These are phyloP conservation scores for Mormyrus lacerda DNA, from an alignment of 2,113 vertebrate species.

Conservation along the genomic window DNA sequence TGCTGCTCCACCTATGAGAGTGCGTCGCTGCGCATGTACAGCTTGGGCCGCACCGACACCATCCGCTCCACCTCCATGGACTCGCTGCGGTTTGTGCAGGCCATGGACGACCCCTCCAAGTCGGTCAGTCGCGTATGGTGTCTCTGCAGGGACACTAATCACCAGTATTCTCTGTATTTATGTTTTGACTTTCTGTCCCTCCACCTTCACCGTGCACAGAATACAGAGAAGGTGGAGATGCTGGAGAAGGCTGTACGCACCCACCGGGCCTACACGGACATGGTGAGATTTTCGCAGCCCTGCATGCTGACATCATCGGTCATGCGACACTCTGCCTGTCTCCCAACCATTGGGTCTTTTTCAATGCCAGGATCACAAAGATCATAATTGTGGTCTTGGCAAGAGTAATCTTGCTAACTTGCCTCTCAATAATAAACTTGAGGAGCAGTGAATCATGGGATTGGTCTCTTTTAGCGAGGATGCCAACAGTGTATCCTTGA, in stretches of 20 bases:
- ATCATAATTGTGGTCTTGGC: neutral
- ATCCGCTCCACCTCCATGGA: constrained; percentile 74
- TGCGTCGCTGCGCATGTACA: constrained; percentile 82
- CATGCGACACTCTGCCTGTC: neutral
- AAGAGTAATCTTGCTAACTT: neutral
- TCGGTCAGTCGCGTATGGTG: constrained; percentile 51
- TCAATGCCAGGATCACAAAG: neutral
- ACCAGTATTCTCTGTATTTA: neutral
- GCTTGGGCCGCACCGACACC: constrained; percentile 84
- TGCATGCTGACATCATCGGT: neutral
- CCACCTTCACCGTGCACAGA: constrained; percentile 47
- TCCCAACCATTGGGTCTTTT: neutral
- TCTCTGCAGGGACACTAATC: neutral
- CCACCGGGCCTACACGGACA: constrained; percentile 74
- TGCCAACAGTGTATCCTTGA: neutral
- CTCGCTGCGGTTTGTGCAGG: constrained; percentile 68
- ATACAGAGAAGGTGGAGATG: constrained; percentile 70
- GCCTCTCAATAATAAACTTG: neutral
- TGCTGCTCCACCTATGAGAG: constrained; percentile 84
- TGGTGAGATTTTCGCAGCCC: constrained; percentile 59
- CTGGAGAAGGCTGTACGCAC: constrained; percentile 72
- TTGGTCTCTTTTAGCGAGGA: neutral
- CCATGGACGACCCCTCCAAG: constrained; percentile 65
- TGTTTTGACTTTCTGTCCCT: neutral
- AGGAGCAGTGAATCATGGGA: neutral